Base-by-base conservation (phyloP, 2,888 invertebrate species). In the Zaprionus lineosus region DNA sequence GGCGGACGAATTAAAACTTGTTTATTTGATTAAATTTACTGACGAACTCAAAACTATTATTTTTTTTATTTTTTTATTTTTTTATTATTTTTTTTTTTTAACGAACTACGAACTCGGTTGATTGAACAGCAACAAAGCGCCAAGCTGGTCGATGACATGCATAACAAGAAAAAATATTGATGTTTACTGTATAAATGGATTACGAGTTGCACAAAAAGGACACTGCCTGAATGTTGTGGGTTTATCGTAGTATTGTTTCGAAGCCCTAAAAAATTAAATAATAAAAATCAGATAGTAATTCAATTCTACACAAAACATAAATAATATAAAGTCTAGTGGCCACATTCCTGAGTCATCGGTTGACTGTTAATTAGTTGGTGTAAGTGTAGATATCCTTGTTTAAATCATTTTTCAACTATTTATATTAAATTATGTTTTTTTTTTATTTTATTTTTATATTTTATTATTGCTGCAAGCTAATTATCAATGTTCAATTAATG, bases 31-130 rank as follows among this genome's bases (percentile, higher is more conserved):
- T 51, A 51, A 24, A 24, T 18, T 16, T 36, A 15, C 34, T 29
- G 34, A 39, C 56, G 18, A 48, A 62, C 33, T 64, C 61, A 44
- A 74, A 71, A 62, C 60, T 66, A 79, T 73, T 79, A 67, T 73
- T 70, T 68, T 78, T 19, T 7, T 24, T 4, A 24, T 24, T 21
- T 21, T 5, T 5, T 21, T 21, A 21, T 21, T 21, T 21, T 21
- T 21, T 21, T 7, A 28, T n/a, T n/a, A 7, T 28, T 28, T 28
- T 28, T 8, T 28, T 28, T 28, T n/a, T 28, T 73, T 84, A 84
- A 84, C 84, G 74, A 75, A 76, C 70, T 66, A 66, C 73, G 62
- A 69, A 57, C 64, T 64, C 63, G 57, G 59, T 70, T 79, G 77
- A 79, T 83, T 78, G 77, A 62, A 70, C 67, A 62, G 48, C 64